Percentiles rank a stretch among this genome's conserved stretches.
Conservation (phyloP, 2,797 vertebrate genomes). For the Myotis vivesi region DNA sequence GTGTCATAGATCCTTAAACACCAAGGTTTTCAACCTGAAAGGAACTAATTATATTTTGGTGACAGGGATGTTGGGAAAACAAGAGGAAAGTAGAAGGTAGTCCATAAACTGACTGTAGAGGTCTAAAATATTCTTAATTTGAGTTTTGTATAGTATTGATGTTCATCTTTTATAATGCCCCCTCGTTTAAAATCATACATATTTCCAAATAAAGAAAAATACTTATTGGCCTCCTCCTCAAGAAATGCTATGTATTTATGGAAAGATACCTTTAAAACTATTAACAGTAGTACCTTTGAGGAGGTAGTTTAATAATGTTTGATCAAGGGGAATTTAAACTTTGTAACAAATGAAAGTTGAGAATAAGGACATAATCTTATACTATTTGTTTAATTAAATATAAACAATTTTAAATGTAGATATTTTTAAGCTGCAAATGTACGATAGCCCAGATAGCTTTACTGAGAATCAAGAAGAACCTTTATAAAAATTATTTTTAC, state of each 20-base stretch:
- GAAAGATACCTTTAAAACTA: neutral
- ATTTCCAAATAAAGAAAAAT: slow-evolving; percentile 1
- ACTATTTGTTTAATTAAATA: neutral
- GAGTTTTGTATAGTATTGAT: neutral
- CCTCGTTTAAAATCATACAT: neutral
- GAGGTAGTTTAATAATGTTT: neutral
- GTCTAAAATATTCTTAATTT: neutral
- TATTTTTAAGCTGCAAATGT: neutral
- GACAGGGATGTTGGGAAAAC: neutral
- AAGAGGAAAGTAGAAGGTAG: neutral
- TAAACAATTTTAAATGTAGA: neutral
- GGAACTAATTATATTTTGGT: neutral
- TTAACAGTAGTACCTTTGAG: neutral
- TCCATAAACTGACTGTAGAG: neutral
- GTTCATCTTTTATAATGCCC: neutral
- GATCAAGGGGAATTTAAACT: neutral
- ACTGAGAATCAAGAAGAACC: neutral
- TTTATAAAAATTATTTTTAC: neutral
- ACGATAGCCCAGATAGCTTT: neutral
- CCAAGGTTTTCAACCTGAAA: neutral
- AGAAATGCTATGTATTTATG: neutral
- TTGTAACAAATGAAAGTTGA: neutral
- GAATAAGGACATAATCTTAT: neutral
- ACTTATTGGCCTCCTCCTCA: neutral
- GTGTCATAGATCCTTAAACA: neutral